phyloP scores from a whole-genome alignment of 2,113 vertebrate species.

The Theropithecus gelada region DNA sequence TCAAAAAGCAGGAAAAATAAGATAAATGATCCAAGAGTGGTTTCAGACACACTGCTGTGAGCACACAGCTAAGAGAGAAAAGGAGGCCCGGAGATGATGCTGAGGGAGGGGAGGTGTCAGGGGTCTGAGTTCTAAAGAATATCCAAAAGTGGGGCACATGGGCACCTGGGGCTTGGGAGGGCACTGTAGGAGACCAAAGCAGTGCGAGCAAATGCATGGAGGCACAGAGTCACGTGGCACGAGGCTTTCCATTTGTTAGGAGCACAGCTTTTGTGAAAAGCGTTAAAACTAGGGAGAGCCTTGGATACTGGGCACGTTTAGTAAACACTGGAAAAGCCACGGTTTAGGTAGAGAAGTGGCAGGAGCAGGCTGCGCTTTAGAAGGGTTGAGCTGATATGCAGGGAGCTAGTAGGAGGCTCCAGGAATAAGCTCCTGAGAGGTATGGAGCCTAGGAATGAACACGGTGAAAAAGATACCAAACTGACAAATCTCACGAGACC shows the following conservation, averaged over 20 bases:
- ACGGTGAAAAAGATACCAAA: background rate
- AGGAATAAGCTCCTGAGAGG: background rate
- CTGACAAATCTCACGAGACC: background rate
- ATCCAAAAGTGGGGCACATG: too few species aligned
- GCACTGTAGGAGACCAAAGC: background rate
- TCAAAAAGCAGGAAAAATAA: background rate
- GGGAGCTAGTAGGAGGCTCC: background rate
- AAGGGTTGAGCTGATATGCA: background rate
- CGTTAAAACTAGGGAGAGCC: background rate
- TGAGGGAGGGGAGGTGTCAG: too few species aligned
- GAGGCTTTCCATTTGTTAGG: background rate
- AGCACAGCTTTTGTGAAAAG: background rate
- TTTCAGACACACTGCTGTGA: background rate
- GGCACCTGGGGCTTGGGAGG: background rate
- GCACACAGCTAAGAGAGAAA: background rate
- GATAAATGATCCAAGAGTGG: background rate
- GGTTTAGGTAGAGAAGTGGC: background rate
- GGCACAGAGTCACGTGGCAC: background rate
- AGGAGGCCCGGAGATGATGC: background rate
- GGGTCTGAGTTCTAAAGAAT: background rate
- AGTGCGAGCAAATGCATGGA: background rate
- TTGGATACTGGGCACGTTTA: background rate
- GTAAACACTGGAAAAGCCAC: background rate
- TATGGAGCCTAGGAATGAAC: fast-evolving
- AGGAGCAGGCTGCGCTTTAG: background rate